phyloP scores from a whole-genome alignment of 2,888 invertebrate genomes.

The Xestia xanthographa region DNA sequence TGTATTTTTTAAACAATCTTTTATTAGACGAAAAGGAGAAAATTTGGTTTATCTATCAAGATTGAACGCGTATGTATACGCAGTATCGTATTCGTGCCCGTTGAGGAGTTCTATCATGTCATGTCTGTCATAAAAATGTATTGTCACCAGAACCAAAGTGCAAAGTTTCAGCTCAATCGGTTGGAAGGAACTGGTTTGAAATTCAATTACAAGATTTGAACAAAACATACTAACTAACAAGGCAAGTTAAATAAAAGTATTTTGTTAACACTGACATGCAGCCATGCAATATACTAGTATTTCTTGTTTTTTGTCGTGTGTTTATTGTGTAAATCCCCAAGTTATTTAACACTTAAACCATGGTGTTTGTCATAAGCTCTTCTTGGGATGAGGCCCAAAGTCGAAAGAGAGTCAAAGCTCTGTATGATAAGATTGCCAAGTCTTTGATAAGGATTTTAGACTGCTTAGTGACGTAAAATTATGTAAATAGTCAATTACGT shows the following conservation, averaged over 20 bases:
- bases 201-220: neutral
- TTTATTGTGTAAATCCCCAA: neutral
- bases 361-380: neutral
- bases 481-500: neutral
- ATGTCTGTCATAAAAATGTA: neutral
- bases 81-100: neutral
- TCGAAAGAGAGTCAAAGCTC: neutral
- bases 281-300: neutral
- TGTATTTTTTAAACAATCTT: neutral
- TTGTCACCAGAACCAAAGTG: neutral
- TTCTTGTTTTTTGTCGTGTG: neutral
- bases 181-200: neutral
- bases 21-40: neutral
- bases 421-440: neutral
- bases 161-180: neutral
- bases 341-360: neutral
- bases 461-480: neutral
- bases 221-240: neutral
- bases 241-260: neutral
- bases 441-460: neutral
- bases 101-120: neutral
- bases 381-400: neutral
- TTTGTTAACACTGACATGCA: neutral
- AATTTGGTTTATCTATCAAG: too few species aligned
- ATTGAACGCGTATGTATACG: neutral